phyloP scores from a whole-genome alignment of 2,113 vertebrate genomes.

The Lophius piscatorius region DNA sequence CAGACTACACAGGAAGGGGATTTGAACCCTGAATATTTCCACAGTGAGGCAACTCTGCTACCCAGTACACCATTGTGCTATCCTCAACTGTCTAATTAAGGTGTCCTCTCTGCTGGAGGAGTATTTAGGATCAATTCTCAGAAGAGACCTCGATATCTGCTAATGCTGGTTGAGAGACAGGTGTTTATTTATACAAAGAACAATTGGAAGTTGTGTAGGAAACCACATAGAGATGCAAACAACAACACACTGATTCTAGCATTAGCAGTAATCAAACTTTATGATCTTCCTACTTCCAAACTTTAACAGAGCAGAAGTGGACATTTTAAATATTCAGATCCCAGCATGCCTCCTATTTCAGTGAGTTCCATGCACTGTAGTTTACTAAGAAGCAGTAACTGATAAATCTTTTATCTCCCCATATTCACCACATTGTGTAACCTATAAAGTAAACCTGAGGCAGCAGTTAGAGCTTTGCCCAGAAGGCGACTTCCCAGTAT shows the following conservation, averaged over 20 bases:
- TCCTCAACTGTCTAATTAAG: too few relatives aligned
- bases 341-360: not conserved
- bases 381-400: slow-evolving; percentile 14
- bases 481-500: slow-evolving; percentile 28
- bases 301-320: not conserved
- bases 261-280: slow-evolving; percentile 1
- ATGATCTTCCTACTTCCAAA: slow-evolving; percentile 1
- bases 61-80: too few relatives aligned
- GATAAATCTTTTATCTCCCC: slow-evolving; percentile 31
- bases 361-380: slow-evolving; percentile 1
- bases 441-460: slow-evolving; percentile 13
- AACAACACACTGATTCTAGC: not conserved
- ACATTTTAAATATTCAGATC: not conserved
- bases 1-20: too few relatives aligned
- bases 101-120: too few relatives aligned
- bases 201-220: not conserved
- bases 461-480: slow-evolving; percentile 12
- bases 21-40: too few relatives aligned
- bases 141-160: too few relatives aligned
- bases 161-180: slow-evolving; percentile 19
- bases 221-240: not conserved
- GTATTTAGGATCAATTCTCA: not conserved
- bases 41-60: too few relatives aligned
- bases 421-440: slow-evolving; percentile 22
- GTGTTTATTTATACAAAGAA: slow-evolving; percentile 16